phyloP scores from a whole-genome alignment of 1,140 invertebrate species.

The Pseudomyrmex flavicornis region DNA sequence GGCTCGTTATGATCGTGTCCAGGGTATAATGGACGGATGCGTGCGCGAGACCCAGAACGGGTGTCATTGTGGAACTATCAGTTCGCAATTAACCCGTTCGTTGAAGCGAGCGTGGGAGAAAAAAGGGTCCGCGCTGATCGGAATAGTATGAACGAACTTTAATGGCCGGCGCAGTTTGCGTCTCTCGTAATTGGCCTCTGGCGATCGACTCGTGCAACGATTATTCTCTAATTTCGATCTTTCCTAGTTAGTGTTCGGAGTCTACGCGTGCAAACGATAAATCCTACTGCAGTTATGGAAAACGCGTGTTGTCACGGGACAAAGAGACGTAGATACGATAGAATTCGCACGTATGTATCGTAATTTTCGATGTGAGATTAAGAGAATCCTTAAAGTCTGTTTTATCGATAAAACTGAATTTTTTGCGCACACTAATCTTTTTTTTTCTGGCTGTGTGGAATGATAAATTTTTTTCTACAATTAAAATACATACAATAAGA shows the following conservation, averaged over 20 bases:
- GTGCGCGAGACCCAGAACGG: neutral
- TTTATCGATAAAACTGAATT: too few species aligned
- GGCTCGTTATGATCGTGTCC: neutral
- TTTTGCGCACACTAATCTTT: too few species aligned
- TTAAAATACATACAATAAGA: too few species aligned
- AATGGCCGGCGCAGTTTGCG: constrained; percentile 53
- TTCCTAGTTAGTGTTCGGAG: too few species aligned
- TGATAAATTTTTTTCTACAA: too few species aligned
- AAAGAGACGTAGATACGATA: constrained; percentile 6
- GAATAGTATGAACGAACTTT: constrained; percentile 51
- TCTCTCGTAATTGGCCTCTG: constrained; percentile 58
- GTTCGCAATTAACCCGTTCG: constrained; percentile 68
- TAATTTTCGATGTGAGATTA: constrained; percentile 8
- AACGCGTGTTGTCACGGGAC: constrained; percentile 10
- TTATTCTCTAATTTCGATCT: constrained; percentile 36
- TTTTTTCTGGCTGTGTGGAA: too few species aligned
- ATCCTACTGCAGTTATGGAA: neutral
- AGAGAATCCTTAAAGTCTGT: too few species aligned
- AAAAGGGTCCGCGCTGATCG: constrained; percentile 41
- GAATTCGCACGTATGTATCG: neutral
- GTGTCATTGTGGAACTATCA: constrained; percentile 60
- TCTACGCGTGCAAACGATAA: neutral
- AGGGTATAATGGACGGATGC: neutral
- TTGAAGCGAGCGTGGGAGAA: constrained; percentile 29
- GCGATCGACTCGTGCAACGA: constrained; percentile 24